Conservation (phyloP, 1,140 invertebrate genomes). For the Drosophila equinoxialis region DNA sequence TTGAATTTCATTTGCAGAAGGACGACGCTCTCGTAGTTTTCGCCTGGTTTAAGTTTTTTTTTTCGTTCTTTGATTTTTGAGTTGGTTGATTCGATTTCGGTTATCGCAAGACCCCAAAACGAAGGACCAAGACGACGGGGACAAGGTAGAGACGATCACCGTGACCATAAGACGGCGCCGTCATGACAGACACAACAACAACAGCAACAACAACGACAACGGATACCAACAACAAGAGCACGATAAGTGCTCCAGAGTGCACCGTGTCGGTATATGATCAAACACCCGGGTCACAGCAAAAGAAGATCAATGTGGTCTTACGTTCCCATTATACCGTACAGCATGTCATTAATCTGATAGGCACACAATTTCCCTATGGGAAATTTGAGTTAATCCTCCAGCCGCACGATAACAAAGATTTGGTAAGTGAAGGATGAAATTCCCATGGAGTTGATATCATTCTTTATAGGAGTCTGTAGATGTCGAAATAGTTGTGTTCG, state of each 20-base stretch:
- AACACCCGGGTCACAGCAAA: constrained; percentile 82
- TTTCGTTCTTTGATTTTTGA: constrained; percentile 18
- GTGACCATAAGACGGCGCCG: constrained; percentile 2
- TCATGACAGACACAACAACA: constrained; percentile 68
- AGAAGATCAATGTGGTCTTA: constrained; percentile 83
- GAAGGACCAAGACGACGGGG: constrained; percentile 46
- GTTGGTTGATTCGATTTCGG: constrained; percentile 20
- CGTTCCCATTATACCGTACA: constrained; percentile 84
- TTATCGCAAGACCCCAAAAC: constrained; percentile 50
- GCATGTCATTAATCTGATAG: constrained; percentile 84
- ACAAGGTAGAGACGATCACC: too few species aligned
- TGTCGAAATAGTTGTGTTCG: too few species aligned
- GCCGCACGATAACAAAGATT: constrained; percentile 62
- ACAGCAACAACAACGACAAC: constrained; percentile 9
- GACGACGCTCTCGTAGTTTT: constrained; percentile 20
- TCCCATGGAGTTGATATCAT: too few species aligned
- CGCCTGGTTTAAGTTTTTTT: background rate
- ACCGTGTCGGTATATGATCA: constrained; percentile 85
- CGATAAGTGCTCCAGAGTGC: constrained; percentile 80
- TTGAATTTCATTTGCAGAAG: background rate
- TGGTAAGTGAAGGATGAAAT: constrained; percentile 46
- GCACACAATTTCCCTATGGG: constrained; percentile 84
- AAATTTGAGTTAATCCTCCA: constrained; percentile 84
- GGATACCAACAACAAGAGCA: constrained; percentile 39
- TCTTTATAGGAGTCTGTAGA: background rate